Base-by-base conservation (phyloP, 2,888 invertebrate genomes). In the Caenorhabditis sulstoni region DNA sequence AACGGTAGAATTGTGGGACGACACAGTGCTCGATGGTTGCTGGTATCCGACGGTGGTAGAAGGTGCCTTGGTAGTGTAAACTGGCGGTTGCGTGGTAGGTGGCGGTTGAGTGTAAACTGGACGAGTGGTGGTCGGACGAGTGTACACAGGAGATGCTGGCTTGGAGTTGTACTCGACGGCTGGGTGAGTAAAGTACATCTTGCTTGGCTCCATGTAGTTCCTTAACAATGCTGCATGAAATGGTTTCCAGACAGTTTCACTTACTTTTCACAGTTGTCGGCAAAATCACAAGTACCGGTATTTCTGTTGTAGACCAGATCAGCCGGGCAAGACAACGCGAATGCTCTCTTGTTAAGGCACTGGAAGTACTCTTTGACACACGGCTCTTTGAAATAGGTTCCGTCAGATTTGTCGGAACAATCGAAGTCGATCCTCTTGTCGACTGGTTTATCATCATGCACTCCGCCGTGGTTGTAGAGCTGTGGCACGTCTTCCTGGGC, bases 361-460 rank as follows among this genome's bases (percentile, higher is more conserved):
- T 37, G 55, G 61, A 62, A 67, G 29, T 53, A 67, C 8, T 49
- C 20, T 0, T 68, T 55, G 55, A 39, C 53, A 55, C 85, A 85
- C 14, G 76, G 59, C 4, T 61, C 71, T 22, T 70, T 44, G 49
- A 61, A 9, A 37, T 82, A 81, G 3, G 18, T 12, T 35, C 85
- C 85, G 47, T 83, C 78, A 0, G 41, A 23, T 22, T 79, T 73
- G 12, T 18, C 53, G 0, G 66, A 14, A 47, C 85, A 85, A 41
- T 82, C 76, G 44, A 82, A 85, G 20, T 79, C 59, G 7, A 81
- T 57, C n/a, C 70, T 68, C n/a, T 49, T 23, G n/a, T 79, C 62
- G 7, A 22, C 47, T 41, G 68, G 52, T 16, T 50, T 61, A 12
- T 79, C 64, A 20, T 67, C 52, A 18, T 41, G n/a, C 11, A 62